Evolutionary conservation across 1,140 invertebrate species (phyloP).

Genomic region (Neodiprion pinetum): DNA sequence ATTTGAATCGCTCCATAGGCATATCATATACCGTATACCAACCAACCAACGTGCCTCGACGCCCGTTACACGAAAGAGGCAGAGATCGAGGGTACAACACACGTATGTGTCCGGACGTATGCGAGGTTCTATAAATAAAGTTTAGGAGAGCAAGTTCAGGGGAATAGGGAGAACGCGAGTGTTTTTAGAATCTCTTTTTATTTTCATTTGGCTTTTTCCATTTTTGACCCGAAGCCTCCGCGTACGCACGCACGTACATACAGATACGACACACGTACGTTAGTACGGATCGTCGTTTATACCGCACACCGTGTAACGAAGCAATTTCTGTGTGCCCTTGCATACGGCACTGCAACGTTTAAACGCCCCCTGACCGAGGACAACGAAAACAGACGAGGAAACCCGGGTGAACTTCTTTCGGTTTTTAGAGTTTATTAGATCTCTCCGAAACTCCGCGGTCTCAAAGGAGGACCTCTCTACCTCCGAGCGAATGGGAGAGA

Average conservation of each 20-base stretch:
- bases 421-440: neutral
- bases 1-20: too few relatives aligned
- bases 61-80: constrained; percentile 7
- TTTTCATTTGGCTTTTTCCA: neutral
- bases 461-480: too few relatives aligned
- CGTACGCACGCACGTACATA: neutral
- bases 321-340: neutral
- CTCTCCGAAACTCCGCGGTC: neutral
- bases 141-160: constrained; percentile 55
- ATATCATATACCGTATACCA: too few relatives aligned
- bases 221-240: neutral
- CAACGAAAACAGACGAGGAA: neutral
- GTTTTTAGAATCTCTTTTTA: constrained; percentile 50
- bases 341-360: neutral
- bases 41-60: neutral
- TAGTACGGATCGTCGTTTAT: too few relatives aligned
- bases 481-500: too few relatives aligned
- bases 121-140: constrained; percentile 50
- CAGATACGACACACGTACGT: too few relatives aligned
- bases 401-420: too few relatives aligned
- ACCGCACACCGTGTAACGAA: neutral
- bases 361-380: neutral
- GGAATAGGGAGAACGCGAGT: constrained; percentile 42
- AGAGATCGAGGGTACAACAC: constrained; percentile 31
- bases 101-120: constrained; percentile 32